A percentile compares a stretch with the other conserved stretches of the same genome.
These are phyloP conservation scores for Mystacornis crossleyi DNA, from an alignment of 2,113 vertebrate species.

Conservation along the genomic window DNA sequence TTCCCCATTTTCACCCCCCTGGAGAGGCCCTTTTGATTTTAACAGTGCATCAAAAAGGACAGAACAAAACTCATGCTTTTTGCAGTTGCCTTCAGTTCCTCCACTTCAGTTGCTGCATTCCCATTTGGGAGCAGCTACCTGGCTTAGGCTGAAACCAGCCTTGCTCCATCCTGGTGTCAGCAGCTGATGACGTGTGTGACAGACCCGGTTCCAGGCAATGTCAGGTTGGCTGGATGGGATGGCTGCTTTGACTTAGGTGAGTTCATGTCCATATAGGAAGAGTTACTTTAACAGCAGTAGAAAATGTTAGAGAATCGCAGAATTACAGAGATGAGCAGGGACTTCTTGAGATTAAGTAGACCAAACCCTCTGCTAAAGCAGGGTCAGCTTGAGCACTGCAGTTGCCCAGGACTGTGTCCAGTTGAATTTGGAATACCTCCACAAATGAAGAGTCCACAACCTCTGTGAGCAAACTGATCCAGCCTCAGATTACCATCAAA, in stretches of 20 bases:
- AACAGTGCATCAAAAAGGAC: not conserved
- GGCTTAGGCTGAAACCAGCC: not conserved
- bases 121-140: not conserved
- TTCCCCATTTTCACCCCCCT: not conserved
- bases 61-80: not conserved
- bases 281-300: not conserved
- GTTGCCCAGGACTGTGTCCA: not conserved
- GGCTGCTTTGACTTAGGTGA: accelerated
- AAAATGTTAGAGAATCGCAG: not conserved
- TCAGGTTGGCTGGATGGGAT: not conserved
- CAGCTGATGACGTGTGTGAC: not conserved
- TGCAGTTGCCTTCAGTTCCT: not conserved
- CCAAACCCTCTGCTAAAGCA: not conserved
- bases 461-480: not conserved
- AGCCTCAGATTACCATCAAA: not conserved
- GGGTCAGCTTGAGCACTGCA: not conserved
- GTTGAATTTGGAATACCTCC: not conserved
- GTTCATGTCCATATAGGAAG: not conserved
- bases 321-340: not conserved
- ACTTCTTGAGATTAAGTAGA: not conserved
- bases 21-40: not conserved
- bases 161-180: not conserved
- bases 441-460: not conserved
- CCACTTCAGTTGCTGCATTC: not conserved
- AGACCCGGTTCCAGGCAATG: not conserved